Evolutionary conservation across 2,797 vertebrate species (phyloP).

Genomic region (Epinephelus malabaricus): DNA sequence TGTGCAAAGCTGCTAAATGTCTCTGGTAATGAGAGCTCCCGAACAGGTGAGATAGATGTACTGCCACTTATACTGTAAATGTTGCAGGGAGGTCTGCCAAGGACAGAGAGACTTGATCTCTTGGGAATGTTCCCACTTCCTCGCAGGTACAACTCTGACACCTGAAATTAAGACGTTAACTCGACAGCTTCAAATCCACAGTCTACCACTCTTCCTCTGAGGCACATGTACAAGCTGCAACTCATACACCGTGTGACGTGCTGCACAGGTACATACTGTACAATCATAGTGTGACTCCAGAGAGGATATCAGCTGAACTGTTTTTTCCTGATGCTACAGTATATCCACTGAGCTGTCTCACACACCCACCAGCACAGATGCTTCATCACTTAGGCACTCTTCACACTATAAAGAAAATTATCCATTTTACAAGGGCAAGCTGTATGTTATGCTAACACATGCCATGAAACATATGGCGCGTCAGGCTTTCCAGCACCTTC

Average conservation of each 20-base stretch:
- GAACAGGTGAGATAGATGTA: constrained; percentile 35
- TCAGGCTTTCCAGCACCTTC: constrained; percentile 26
- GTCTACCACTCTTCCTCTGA: constrained; percentile 25
- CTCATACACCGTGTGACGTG: constrained; percentile 20
- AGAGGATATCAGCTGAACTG: neutral
- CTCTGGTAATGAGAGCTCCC: constrained; percentile 44
- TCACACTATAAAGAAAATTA: constrained; percentile 56
- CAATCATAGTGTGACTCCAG: neutral
- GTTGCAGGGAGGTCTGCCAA: constrained; percentile 44
- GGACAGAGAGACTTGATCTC: constrained; percentile 32
- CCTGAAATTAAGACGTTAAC: constrained; percentile 44
- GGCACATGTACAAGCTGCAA: constrained; percentile 35
- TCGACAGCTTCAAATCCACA: constrained; percentile 38
- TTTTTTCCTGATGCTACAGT: constrained; percentile 1
- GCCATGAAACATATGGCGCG: constrained; percentile 57
- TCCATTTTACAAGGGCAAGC: constrained; percentile 51
- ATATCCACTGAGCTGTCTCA: constrained; percentile 24
- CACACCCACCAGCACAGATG: constrained; percentile 47
- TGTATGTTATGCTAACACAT: constrained; percentile 53
- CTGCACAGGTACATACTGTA: neutral
- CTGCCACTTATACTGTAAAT: constrained; percentile 36
- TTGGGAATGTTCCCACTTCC: constrained; percentile 30
- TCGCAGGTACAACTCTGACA: constrained; percentile 36
- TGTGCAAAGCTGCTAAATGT: constrained; percentile 37
- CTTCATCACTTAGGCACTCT: constrained; percentile 45